Conservation (phyloP, 2,797 vertebrate species). For the Sebastes hubbsi region DNA sequence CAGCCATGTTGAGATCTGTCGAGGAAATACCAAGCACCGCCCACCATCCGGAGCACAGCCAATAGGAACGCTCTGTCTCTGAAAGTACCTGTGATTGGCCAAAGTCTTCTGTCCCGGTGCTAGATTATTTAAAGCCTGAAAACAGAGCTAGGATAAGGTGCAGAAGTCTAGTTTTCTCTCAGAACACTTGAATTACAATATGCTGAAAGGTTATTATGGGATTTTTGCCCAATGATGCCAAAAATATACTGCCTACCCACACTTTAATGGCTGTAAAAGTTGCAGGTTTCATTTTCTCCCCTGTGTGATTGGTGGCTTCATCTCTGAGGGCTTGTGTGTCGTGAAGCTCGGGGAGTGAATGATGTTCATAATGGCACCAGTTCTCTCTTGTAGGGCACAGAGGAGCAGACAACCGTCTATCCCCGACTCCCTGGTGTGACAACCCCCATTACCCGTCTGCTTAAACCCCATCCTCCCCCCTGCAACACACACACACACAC, state of each 20-base stretch:
- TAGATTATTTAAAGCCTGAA: accelerated
- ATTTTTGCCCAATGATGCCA: too few species aligned
- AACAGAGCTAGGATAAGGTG: too few species aligned
- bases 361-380: constrained; percentile 60
- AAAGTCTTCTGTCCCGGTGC: too few species aligned
- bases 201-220: too few species aligned
- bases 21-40: too few species aligned
- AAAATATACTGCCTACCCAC: too few species aligned
- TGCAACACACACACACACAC: constrained; percentile 13
- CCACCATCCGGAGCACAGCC: too few species aligned
- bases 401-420: constrained; percentile 71
- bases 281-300: constrained; percentile 14
- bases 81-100: too few species aligned
- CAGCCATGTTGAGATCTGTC: too few species aligned
- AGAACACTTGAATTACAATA: too few species aligned
- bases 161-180: too few species aligned
- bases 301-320: not conserved
- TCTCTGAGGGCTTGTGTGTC: not conserved
- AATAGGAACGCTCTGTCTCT: too few species aligned
- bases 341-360: constrained; percentile 40
- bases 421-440: constrained; percentile 79
- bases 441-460: constrained; percentile 83
- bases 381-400: constrained; percentile 59
- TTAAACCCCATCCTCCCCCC: constrained; percentile 65
- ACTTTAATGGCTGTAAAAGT: constrained; percentile 11